Percentiles rank a stretch among this genome's conserved stretches.
phyloP scores from a whole-genome alignment of 2,888 invertebrate genomes.

The Phoenoteleia sp. region DNA sequence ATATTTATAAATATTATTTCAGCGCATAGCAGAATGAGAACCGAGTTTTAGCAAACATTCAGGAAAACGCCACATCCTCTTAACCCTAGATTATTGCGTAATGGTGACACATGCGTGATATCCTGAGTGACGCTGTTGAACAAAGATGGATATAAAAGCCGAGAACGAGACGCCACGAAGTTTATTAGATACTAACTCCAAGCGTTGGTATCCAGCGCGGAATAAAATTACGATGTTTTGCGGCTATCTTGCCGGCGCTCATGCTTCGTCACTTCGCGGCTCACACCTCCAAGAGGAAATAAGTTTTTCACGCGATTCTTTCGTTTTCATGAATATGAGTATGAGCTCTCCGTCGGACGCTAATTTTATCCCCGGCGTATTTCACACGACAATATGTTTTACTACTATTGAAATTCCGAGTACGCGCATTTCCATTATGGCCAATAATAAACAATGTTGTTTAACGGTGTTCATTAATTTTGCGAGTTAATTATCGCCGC shows the following conservation, averaged over 20 bases:
- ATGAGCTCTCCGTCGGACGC: neutral
- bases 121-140: conserved; percentile 32
- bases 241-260: conserved; percentile 53
- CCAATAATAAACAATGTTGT: conserved; percentile 49
- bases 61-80: neutral
- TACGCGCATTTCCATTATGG: conserved; percentile 24
- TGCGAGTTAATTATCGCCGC: conserved; percentile 48
- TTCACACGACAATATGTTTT: conserved; percentile 44
- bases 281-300: conserved; percentile 69
- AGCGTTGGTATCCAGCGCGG: conserved; percentile 58
- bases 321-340: conserved; percentile 23
- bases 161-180: conserved; percentile 51
- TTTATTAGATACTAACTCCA: conserved; percentile 68
- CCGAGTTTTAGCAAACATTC: neutral
- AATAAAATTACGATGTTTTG: conserved; percentile 71
- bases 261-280: conserved; percentile 75
- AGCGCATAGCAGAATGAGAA: no score
- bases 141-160: conserved; percentile 5
- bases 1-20: no score
- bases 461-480: conserved; percentile 57
- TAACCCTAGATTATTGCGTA: conserved; percentile 49
- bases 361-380: conserved; percentile 39
- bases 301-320: conserved; percentile 71
- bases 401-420: conserved; percentile 25
- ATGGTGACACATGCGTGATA: conserved; percentile 48